Conservation (phyloP, 2,888 invertebrate species). For the Ennomos quercinarius region DNA sequence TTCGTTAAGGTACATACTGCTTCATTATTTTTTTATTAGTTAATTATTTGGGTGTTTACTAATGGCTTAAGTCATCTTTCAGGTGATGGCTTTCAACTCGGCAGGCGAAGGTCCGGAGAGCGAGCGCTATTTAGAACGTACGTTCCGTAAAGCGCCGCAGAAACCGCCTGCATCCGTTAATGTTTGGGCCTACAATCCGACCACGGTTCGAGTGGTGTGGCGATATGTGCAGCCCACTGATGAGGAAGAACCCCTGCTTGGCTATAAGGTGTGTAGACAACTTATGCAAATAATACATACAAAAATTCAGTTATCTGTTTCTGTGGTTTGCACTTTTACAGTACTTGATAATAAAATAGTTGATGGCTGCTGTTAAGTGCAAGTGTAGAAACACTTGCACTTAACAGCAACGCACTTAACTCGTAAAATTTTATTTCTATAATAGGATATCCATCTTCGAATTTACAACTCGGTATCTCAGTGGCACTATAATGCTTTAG, state of each 20-base stretch:
- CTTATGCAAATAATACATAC: not conserved
- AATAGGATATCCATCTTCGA: too few species aligned
- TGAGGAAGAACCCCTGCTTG: constrained; percentile 97
- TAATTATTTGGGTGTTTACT: too few species aligned
- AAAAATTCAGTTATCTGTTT: not conserved
- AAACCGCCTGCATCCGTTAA: constrained; percentile 97
- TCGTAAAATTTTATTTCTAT: too few species aligned
- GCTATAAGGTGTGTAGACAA: constrained; percentile 91
- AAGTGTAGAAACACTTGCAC: too few species aligned
- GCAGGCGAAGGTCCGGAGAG: constrained; percentile 98
- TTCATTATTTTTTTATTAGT: not conserved
- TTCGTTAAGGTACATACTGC: constrained; percentile 89
- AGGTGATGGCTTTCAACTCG: constrained; percentile 96
- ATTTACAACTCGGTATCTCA: too few species aligned
- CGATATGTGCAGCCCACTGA: constrained; percentile 95
- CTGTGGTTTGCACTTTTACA: too few species aligned
- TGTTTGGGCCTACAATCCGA: constrained; percentile 93
- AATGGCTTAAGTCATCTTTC: not conserved
- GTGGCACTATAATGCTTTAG: too few species aligned
- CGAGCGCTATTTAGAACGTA: constrained; percentile 94
- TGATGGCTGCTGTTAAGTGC: too few species aligned
- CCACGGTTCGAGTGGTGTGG: constrained; percentile 95
- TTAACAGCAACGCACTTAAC: too few species aligned
- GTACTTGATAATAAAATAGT: too few species aligned
- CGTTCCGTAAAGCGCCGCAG: constrained; percentile 96